Base-by-base conservation (phyloP, 2,888 invertebrate species). In the Amiota communis region DNA sequence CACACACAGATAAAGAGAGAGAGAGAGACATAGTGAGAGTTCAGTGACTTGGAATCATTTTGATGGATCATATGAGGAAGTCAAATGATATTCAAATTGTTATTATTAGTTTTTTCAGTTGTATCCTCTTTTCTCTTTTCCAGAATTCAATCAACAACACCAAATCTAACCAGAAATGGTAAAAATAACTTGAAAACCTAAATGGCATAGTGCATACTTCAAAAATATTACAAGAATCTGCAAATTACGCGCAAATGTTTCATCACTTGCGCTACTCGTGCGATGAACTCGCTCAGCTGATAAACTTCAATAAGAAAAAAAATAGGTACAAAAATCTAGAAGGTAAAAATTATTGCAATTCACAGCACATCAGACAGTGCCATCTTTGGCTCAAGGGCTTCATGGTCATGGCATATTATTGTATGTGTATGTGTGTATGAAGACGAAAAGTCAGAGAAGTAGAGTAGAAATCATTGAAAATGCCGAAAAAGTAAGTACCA, bases 311-410 rank as follows among this genome's bases (percentile, higher is more conserved):
- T 46, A 71, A 36, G 36, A 57, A 70, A 47, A 23, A 64, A 72
- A 76, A 78, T 81, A 82, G 81, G 81, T 82, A 83, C 79, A 85
- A 86, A 85, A 82, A 82, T 82, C 36, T 4, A 36, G 36, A 83
- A 83, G 86, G 86, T 82, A 81, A 76, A 83, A 83, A 86, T 83
- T 83, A 83, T 83, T 83, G 86, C 83, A 84, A 86, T 84, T 84
- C 86, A 76, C 82, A 86, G 85, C 81, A 78, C 86, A 83, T 83
- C 86, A 79, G 84, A 85, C 84, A 86, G 83, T 86, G 86, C 83
- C 86, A 83, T 83, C 83, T 86, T 82, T 86, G 70, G 83, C 83
- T 81, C 15, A 63, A 61, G 84, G 72, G 65, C 57, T 72, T 72
- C 72, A 72, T 65, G 65, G 83, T 81, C 72, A 36, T 36, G 36